These are phyloP conservation scores for Cryptocephalus moraei DNA, from an alignment of 2,888 invertebrate species.

Conservation along the genomic window DNA sequence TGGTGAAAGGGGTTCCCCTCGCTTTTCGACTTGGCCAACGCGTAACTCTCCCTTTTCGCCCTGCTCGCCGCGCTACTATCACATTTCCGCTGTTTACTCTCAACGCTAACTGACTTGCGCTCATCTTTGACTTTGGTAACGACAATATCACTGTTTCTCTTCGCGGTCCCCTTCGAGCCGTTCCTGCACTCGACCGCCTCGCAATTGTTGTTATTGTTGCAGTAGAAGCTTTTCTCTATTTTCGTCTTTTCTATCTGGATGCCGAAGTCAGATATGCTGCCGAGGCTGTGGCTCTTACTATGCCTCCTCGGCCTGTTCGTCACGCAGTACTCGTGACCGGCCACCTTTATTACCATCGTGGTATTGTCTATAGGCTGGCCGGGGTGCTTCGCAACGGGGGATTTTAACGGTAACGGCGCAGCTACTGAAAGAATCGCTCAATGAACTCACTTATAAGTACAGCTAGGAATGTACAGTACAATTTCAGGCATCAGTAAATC, in stretches of 20 bases:
- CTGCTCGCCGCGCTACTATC: conserved; percentile 4
- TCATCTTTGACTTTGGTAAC: neutral
- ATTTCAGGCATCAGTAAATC: too few relatives aligned
- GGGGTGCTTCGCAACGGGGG: conserved; percentile 13
- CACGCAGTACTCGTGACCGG: conserved; percentile 37
- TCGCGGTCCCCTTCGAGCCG: neutral
- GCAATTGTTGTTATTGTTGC: conserved; percentile 11
- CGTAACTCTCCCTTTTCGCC: conserved; percentile 18
- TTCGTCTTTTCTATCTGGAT: conserved; percentile 29
- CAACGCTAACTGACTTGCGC: neutral
- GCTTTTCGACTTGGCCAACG: conserved; percentile 34
- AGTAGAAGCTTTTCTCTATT: conserved; percentile 24
- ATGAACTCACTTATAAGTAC: too few relatives aligned
- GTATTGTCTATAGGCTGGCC: conserved; percentile 34
- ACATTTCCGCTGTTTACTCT: conserved; percentile 1
- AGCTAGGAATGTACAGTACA: too few relatives aligned
- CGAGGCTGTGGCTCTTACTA: conserved; percentile 35
- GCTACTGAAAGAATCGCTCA: conserved; percentile 12
- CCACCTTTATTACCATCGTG: conserved; percentile 38
- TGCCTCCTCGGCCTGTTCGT: conserved; percentile 32
- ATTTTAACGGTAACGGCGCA: conserved; percentile 23
- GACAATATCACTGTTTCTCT: neutral
- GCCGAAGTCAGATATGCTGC: conserved; percentile 34
- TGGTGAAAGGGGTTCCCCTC: conserved; percentile 37
- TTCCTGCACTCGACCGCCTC: conserved; percentile 10